phyloP scores from a whole-genome alignment of 2,888 invertebrate genomes.

The Papilio demoleus region DNA sequence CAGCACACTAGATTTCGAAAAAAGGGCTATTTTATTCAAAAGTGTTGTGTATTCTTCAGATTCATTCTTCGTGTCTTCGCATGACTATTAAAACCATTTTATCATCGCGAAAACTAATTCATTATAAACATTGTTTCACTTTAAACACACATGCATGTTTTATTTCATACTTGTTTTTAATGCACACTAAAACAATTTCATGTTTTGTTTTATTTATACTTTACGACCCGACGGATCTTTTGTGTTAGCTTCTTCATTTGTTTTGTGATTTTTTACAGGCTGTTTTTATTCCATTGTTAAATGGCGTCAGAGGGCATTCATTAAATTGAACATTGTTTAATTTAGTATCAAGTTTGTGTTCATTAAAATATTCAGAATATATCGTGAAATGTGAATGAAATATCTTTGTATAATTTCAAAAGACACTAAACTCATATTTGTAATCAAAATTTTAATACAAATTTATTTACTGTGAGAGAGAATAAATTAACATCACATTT shows the following conservation, averaged over 20 bases:
- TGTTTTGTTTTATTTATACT: conserved; percentile 34
- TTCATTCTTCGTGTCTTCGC: too few relatives aligned
- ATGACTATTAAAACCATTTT: neutral
- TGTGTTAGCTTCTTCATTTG: conserved; percentile 40
- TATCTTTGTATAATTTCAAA: too few relatives aligned
- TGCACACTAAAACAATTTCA: conserved; percentile 38
- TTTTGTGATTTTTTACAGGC: conserved; percentile 34
- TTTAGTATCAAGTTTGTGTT: neutral
- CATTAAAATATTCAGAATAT: neutral
- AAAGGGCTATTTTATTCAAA: too few relatives aligned
- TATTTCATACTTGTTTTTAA: conserved; percentile 35
- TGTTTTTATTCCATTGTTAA: conserved; percentile 38
- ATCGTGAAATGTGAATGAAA: too few relatives aligned
- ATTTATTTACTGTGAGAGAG: too few relatives aligned
- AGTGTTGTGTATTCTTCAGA: too few relatives aligned
- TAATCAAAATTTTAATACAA: too few relatives aligned
- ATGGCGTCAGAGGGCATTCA: conserved; percentile 19
- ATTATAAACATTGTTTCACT: conserved; percentile 29
- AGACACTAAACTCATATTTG: too few relatives aligned
- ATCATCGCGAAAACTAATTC: conserved; percentile 18
- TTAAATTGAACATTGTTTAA: conserved; percentile 21
- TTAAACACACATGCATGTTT: conserved; percentile 12
- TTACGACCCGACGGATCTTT: conserved; percentile 40
- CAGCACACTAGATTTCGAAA: too few relatives aligned
- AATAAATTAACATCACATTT: too few relatives aligned